Evolutionary conservation across 2,888 invertebrate species (phyloP).

Genomic region (Habroteleia sp.): DNA sequence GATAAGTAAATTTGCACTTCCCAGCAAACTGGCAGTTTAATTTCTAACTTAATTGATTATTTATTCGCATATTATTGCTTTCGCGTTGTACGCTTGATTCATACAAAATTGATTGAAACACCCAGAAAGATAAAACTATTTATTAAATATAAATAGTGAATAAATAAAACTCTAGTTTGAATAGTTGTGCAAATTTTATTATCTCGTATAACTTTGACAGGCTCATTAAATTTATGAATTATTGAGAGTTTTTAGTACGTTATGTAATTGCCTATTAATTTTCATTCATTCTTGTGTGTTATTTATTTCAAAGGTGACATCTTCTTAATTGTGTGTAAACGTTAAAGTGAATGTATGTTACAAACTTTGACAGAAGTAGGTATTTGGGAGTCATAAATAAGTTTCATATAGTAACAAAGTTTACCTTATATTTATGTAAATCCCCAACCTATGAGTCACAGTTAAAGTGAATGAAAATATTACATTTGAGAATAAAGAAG

Average conservation of each 20-base stretch:
- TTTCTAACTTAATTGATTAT: conserved; percentile 35
- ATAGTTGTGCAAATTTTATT: neutral
- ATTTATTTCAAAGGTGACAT: conserved; percentile 7
- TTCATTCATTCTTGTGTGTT: conserved; percentile 1
- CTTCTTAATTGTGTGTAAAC: conserved; percentile 27
- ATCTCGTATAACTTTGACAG: neutral
- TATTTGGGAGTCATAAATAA: conserved; percentile 57
- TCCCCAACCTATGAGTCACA: conserved; percentile 49
- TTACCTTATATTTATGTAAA: conserved; percentile 55
- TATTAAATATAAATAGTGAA: neutral
- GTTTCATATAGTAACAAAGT: conserved; percentile 46
- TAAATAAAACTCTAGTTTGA: neutral
- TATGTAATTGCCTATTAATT: conserved; percentile 10
- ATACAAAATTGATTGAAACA: neutral
- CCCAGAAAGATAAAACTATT: neutral
- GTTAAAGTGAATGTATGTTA: conserved; percentile 18
- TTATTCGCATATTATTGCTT: neutral
- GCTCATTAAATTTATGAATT: neutral
- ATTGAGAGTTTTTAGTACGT: neutral
- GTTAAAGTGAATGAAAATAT: conserved; percentile 53
- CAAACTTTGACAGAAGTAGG: conserved; percentile 41
- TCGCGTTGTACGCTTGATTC: neutral
- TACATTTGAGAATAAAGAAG: conserved; percentile 52
- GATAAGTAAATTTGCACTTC: conserved; percentile 42
- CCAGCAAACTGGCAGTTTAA: conserved; percentile 36